Evolutionary conservation across 2,113 vertebrate species (phyloP).

Genomic region (Tetrax tetrax): DNA sequence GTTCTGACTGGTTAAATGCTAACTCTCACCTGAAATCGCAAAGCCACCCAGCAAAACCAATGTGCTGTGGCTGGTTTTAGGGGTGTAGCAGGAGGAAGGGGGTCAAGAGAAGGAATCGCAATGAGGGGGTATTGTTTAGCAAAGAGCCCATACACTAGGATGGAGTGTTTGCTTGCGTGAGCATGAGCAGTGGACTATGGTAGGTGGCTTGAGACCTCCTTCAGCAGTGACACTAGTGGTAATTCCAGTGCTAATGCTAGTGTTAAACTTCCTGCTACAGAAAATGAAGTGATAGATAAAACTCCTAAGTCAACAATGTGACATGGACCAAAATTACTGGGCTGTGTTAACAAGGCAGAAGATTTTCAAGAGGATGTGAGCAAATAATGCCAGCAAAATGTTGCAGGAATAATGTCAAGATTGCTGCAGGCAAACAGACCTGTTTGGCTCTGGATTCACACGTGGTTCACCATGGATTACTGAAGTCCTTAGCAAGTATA

Average conservation of each 20-base stretch:
- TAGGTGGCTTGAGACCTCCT: conserved; percentile 2
- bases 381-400: background rate
- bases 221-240: fast-evolving
- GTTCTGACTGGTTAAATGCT: conserved; percentile 4
- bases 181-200: background rate
- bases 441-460: background rate
- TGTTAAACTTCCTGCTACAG: background rate
- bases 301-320: background rate
- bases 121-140: background rate
- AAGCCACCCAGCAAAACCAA: background rate
- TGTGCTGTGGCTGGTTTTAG: background rate
- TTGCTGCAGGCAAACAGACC: background rate
- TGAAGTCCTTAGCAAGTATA: background rate
- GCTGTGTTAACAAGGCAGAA: background rate
- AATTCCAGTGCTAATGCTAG: background rate
- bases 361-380: background rate
- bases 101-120: background rate
- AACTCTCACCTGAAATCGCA: background rate
- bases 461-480: background rate
- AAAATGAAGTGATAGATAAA: background rate
- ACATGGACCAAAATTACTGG: background rate
- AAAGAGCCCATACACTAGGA: background rate
- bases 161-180: background rate
- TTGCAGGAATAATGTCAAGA: background rate
- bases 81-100: background rate